Evolutionary conservation across 2,888 invertebrate species (phyloP), one percentile per base, ranked within the genome.

Genomic region (Pristionchus fissidentatus): DNA sequence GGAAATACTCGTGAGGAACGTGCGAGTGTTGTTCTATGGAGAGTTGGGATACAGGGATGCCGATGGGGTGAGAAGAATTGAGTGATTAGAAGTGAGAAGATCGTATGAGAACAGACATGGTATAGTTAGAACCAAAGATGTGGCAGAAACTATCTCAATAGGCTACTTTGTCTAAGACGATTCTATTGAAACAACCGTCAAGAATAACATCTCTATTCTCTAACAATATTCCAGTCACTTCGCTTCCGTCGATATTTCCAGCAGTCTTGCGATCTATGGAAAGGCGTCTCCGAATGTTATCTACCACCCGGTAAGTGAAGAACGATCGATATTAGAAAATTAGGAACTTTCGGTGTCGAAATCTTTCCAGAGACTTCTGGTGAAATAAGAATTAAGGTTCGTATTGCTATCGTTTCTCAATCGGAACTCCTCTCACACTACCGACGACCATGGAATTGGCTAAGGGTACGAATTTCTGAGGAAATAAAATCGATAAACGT

Each of bases 1-100:
- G 38, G 83, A 83, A 35, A 83, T 83, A 26, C 73, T 83, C 26
- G 83, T 83, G 19, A 32, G 83, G 32, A 83, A 83, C 55, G 55
- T 83, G 8, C 29, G 83, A 13, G 73, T 83, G 41, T 32, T 38
- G 32, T 83, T 83, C 83, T 83, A 83, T 73, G 83, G 83, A 52
- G 70, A 83, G 15, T 3, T 52, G 10, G 55, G 43, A 35, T 83
- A 83, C 35, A 35, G 73, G 26, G 83, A 73, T 32, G 29, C 52
- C 1, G 73, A 83, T 83, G 70, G 55, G 73, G 83, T 83, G n/a
- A 62, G 49, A 19, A 15, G 22, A 41, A 43, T 35, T 66, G 26
- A 15, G 19, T 73, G 8, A 4, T 10, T 22, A 43, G 19, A 73
- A 41, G 43, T 26, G 41, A 22, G 41, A 41, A 32, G 7, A 32